These are phyloP conservation scores for Lerista edwardsae DNA, from an alignment of 2,797 vertebrate genomes.

Conservation along the genomic window DNA sequence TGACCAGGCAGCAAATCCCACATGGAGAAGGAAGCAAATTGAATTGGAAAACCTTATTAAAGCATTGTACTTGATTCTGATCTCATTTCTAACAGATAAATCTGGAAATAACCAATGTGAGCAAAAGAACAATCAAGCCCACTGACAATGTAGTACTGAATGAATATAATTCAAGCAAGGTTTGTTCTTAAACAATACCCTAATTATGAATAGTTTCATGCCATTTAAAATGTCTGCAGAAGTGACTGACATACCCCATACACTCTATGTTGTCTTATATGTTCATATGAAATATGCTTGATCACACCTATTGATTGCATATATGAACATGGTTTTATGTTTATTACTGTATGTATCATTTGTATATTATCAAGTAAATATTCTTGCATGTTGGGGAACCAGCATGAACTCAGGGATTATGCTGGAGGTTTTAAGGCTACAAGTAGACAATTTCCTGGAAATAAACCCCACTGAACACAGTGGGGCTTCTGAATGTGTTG, in stretches of 20 bases:
- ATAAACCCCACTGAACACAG: too few species aligned
- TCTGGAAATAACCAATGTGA: slow-evolving; percentile 31
- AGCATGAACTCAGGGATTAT: neutral
- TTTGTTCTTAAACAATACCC: slow-evolving; percentile 62
- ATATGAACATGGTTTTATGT: slow-evolving; percentile 51
- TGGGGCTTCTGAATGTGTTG: too few species aligned
- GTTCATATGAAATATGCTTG: slow-evolving; percentile 48
- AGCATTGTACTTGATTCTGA: slow-evolving; percentile 53
- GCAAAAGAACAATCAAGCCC: slow-evolving; percentile 48
- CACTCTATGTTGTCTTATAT: slow-evolving; percentile 29
- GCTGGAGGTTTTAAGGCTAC: neutral
- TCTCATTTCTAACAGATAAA: slow-evolving; percentile 50
- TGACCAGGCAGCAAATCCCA: slow-evolving; percentile 65
- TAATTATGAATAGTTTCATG: slow-evolving; percentile 65
- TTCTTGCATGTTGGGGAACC: neutral
- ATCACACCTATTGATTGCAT: slow-evolving; percentile 48
- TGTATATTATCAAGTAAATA: neutral
- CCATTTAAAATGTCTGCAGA: slow-evolving; percentile 57
- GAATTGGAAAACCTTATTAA: slow-evolving; percentile 68
- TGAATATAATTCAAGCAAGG: slow-evolving; percentile 36
- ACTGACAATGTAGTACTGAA: slow-evolving; percentile 58
- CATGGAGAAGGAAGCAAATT: slow-evolving; percentile 53
- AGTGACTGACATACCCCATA: slow-evolving; percentile 56
- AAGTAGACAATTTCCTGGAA: too few species aligned
- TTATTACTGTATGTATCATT: neutral